phyloP scores from a whole-genome alignment of 2,888 invertebrate species.

The Athrips mouffetella region DNA sequence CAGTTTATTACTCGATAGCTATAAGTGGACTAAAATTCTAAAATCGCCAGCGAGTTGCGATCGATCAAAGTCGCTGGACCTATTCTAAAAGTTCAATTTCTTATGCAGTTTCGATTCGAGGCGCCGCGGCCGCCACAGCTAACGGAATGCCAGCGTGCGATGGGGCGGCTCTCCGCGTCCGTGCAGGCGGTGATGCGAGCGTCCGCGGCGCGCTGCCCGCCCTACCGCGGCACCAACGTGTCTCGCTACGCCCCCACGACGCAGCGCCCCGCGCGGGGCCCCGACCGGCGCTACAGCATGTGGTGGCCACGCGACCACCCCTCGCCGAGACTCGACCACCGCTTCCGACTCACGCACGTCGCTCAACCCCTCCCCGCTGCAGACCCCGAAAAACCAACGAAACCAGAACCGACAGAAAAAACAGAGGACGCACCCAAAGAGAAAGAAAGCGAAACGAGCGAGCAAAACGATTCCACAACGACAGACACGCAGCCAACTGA shows the following conservation, averaged over 20 bases:
- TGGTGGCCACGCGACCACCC: conserved; percentile 64
- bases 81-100: no score
- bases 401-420: conserved; percentile 26
- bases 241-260: conserved; percentile 65
- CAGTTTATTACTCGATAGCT: no score
- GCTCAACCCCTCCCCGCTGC: conserved; percentile 21
- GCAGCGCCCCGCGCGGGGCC: conserved; percentile 52
- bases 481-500: conserved; percentile 29
- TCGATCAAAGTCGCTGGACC: no score
- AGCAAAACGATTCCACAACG: conserved; percentile 22
- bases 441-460: conserved; percentile 22
- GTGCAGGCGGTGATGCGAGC: conserved; percentile 62
- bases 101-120: conserved; percentile 64
- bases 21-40: no score
- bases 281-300: conserved; percentile 53
- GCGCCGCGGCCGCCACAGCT: conserved; percentile 55
- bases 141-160: conserved; percentile 55
- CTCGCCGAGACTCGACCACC: conserved; percentile 46
- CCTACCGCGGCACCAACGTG: conserved; percentile 65
- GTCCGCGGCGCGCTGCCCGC: conserved; percentile 53
- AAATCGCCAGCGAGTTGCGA: no score
- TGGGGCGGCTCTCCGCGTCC: conserved; percentile 58
- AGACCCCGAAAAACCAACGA: conserved; percentile 22
- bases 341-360: conserved; percentile 42
- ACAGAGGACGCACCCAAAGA: conserved; percentile 28